Base-by-base conservation (phyloP, 2,888 invertebrate species). In the Agriopis marginaria region DNA sequence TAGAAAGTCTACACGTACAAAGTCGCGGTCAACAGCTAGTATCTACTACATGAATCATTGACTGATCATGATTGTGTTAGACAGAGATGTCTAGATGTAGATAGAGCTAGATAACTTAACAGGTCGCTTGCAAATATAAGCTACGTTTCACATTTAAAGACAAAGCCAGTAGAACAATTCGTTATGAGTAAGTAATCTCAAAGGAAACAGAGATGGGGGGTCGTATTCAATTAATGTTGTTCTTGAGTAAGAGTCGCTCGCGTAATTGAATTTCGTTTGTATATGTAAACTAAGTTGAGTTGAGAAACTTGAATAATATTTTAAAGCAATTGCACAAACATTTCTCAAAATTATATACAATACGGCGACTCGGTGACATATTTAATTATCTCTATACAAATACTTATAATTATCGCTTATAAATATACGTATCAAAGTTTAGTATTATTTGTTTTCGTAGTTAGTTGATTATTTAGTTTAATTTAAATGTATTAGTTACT, bases 191-290 rank as follows among this genome's bases (percentile, higher is more conserved):
- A 72, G 69, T 68, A 71, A 75, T 75, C 74, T 75, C 73, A 68
- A 68, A 77, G 73, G 71, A 67, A 73, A 61, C 61, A 39, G 68
- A 56, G 63, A 68, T 58, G 70, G 63, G 61, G 58, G 59, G 55
- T 73, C 51, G 53, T 73, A 75, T 77, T 78, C 78, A 77, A 76
- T 79, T 74, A 71, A 73, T 69, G 66, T 70, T 77, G 68, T 73
- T 72, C 54, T 68, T 54, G 56, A 40, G 17, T 23, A 58, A 32
- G 44, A 71, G 64, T 66, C 67, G 72, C 61, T 75, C 63, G 68
- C 56, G 61, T 77, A 75, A 80, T 80, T 75, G 70, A 66, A 75
- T 77, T 70, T 66, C 44, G 55, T 60, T 60, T 69, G 62, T 69
- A 58, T 70, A 65, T 62, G 65, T 62, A 53, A 66, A 69, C 51